Base-by-base conservation (phyloP, 2,888 invertebrate genomes). In the Schrankia costaestrigalis region DNA sequence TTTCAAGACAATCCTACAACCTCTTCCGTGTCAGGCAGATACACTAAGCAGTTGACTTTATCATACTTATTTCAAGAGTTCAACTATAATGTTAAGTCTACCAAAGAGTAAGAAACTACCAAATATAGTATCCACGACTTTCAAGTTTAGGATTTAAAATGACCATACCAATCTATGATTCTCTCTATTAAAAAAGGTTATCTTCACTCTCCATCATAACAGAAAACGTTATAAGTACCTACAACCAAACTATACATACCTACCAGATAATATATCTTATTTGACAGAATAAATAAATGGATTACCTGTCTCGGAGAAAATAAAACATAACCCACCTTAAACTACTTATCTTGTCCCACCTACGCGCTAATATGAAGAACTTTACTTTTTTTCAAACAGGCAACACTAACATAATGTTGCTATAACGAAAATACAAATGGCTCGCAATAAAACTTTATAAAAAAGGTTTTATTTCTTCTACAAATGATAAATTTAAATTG, bases 201-300 rank as follows among this genome's bases (percentile, higher is more conserved):
- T 51, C 32, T 22, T 15, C 31, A 30, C 28, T 41, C 33, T 35
- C 31, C 19, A 29, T 11, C 32, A 8, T 18, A 35, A 32, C 42
- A 50, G 42, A 42, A 55, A 52, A 35, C 19, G 23, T 13, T n/a
- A n/a, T n/a, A n/a, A n/a, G n/a, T n/a, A n/a, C n/a, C n/a, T n/a
- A n/a, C n/a, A n/a, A n/a, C n/a, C n/a, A n/a, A 23, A 23, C 9
- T 3, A 11, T 7, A 23, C 1, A 22, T 2, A 11, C 3, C 2
- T 3, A 11, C 9, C 34, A 25, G 34, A 24, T 45, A 40, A 56
- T 56, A 51, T 56, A 56, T 54, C 31, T 47, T 55, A 42, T 41
- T 42, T 51, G 56, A 47, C 52, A 47, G 42, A 41, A 56, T 55
- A 51, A 51, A 54, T 47, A 54, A 51, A 54, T 47, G 47, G 52